Evolutionary conservation across 2,797 vertebrate species (phyloP), one percentile per base, ranked within the genome.

Genomic region (Etheostoma nigrum): DNA sequence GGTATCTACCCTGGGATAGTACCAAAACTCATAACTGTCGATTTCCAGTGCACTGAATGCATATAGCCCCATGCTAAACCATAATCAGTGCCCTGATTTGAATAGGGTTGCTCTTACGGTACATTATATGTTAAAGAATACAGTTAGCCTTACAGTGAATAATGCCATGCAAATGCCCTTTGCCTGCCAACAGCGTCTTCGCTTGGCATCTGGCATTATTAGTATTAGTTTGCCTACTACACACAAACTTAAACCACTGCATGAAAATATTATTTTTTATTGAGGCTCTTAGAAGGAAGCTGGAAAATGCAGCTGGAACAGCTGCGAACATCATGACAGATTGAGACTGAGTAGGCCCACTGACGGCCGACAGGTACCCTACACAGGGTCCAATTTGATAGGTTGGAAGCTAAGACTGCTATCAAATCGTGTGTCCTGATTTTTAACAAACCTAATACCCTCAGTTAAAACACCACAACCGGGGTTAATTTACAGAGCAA

Each of bases 351-450:
- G 68, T 74, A 91, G 93, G 91, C 91, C 92, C 79, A 25, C 78
- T 88, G 81, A 85, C 81, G 79, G 82, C 86, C 76, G 78, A 89
- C 91, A 91, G 88, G 88, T 89, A 87, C 65, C 84, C 45, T 71
- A 76, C 77, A 47, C 78, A 48, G 55, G 81, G 45, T 86, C 78
- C 63, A 21, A 73, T 88, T 55, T 82, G 89, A 89, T 92, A 89
- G 79, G 53, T 66, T 65, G 73, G 51, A 69, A 45, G 73, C 63
- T 49, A 57, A 67, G 33, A n/a, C 45, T 33, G 51, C 36, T 27
- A 42, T 36, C 62, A 70, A 62, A 75, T 54, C 51, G 21, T 13
- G 59, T 69, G 79, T 57, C 66, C 30, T 14, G 54, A 21, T 73
- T 67, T 5, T 78, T 23, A 30, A 12, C 19, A 23, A 51, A 63